phyloP scores from a whole-genome alignment of 2,888 invertebrate species.

The Cephus sareptanus region DNA sequence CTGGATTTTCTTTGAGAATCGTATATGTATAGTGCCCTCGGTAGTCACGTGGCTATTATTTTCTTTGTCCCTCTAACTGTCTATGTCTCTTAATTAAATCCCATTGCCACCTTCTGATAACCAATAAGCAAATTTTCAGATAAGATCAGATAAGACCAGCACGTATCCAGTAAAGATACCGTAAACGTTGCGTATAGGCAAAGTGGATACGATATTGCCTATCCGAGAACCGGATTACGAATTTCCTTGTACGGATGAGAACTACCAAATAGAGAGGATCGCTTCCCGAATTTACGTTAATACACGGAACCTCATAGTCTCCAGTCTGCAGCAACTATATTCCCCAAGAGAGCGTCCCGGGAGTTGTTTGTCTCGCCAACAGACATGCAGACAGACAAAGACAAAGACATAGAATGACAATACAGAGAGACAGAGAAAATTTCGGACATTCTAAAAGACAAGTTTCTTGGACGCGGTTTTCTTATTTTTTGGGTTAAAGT shows the following conservation, averaged over 20 bases:
- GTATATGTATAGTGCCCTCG: too few relatives aligned
- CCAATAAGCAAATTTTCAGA: background rate
- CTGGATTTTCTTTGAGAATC: too few relatives aligned
- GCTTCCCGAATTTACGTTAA: background rate
- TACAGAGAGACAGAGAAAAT: background rate
- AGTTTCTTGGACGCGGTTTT: background rate
- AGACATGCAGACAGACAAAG: background rate
- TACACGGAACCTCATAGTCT: background rate
- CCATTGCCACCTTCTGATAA: background rate
- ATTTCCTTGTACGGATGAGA: background rate
- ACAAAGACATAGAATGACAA: background rate
- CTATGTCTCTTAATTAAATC: background rate
- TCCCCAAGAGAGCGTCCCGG: background rate
- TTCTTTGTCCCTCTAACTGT: background rate
- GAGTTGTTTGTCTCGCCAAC: background rate
- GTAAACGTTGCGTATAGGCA: background rate
- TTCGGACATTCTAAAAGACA: background rate
- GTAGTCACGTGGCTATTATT: background rate
- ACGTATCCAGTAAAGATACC: background rate
- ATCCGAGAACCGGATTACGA: background rate
- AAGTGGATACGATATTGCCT: background rate
- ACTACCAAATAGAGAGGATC: background rate
- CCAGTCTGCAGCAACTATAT: background rate
- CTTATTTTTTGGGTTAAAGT: background rate
- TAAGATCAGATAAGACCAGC: background rate